A percentile compares a stretch with the other conserved stretches of the same genome.
Evolutionary conservation across 2,113 vertebrate genomes (phyloP).

Genomic region (Phoxinus phoxinus): DNA sequence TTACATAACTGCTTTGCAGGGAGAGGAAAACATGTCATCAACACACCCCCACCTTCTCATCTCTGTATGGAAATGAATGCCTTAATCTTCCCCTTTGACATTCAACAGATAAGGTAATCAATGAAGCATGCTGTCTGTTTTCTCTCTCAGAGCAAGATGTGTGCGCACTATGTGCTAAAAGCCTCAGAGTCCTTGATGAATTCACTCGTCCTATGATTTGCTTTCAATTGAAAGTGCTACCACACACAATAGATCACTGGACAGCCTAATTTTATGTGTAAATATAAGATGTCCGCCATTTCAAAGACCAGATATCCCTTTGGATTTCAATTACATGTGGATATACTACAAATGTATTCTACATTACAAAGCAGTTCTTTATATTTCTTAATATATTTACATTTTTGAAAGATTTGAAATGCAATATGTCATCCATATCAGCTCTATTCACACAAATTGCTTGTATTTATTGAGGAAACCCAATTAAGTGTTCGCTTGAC

Average conservation of each 20-base stretch:
- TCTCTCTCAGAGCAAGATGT: slow-evolving; percentile 25
- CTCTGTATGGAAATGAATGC: slow-evolving; percentile 38
- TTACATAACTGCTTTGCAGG: slow-evolving; percentile 23
- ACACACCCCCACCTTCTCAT: slow-evolving; percentile 15
- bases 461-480: not conserved
- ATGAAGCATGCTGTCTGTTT: slow-evolving; percentile 43
- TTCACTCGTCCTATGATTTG: slow-evolving; percentile 11
- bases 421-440: not conserved
- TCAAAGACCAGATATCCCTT: not conserved
- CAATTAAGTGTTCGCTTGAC: not conserved
- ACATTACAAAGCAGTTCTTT: not conserved
- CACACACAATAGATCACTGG: not conserved
- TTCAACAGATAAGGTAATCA: slow-evolving; percentile 56
- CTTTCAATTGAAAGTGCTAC: not conserved
- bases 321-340: not conserved
- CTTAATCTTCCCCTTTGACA: slow-evolving; percentile 53
- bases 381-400: too few relatives aligned
- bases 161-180: slow-evolving; percentile 21
- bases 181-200: not conserved
- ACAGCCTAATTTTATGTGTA: not conserved
- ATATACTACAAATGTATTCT: not conserved
- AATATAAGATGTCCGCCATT: not conserved
- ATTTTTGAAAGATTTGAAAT: not conserved
- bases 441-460: not conserved
- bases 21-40: slow-evolving; percentile 27